phyloP scores from a whole-genome alignment of 1,140 invertebrate genomes.

The Mamestra configurata region DNA sequence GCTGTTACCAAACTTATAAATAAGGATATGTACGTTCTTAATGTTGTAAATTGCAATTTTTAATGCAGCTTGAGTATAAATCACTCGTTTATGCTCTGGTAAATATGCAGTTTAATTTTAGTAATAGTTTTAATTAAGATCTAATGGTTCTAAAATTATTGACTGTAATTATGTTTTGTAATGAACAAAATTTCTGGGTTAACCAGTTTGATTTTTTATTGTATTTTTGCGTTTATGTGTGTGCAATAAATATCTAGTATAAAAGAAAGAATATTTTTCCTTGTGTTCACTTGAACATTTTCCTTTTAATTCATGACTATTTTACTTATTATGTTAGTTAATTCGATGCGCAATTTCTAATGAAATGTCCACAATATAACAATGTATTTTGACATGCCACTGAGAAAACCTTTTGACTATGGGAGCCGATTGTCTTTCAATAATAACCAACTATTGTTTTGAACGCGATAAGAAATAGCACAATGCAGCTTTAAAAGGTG shows the following conservation, averaged over 20 bases:
- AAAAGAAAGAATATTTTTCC: neutral
- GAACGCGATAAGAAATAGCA: constrained; percentile 1
- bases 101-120: neutral
- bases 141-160: neutral
- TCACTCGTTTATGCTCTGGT: neutral
- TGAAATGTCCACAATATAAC: constrained; percentile 31
- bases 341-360: constrained; percentile 23
- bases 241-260: too few species aligned
- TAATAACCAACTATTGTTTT: constrained; percentile 14
- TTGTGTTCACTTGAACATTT: neutral
- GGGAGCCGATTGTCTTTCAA: constrained; percentile 26
- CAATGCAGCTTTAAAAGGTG: constrained; percentile 18
- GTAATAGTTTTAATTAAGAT: neutral
- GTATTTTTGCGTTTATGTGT: too few species aligned
- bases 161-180: neutral
- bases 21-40: neutral
- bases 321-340: neutral
- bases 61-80: neutral
- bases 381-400: constrained; percentile 29
- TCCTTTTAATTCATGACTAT: neutral
- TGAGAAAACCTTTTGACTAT: constrained; percentile 26
- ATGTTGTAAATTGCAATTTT: neutral
- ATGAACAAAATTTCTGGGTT: neutral
- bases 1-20: neutral
- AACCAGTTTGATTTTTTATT: neutral